These are phyloP conservation scores for Magallana nippona DNA, from an alignment of 2,888 invertebrate species.

Conservation along the genomic window DNA sequence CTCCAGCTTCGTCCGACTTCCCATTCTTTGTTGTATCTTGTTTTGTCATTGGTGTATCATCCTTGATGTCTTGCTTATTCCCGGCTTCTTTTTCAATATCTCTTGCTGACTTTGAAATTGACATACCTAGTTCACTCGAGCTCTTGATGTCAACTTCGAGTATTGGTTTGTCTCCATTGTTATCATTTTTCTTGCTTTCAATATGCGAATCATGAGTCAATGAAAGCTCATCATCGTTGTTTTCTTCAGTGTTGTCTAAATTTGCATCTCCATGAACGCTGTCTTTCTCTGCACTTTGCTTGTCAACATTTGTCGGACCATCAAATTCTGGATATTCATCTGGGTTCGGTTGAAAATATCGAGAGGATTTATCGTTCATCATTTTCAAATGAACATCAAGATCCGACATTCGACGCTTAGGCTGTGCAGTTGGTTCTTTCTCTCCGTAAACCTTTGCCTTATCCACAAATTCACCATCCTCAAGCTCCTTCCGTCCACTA, in stretches of 20 bases:
- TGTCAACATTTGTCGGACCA: slow-evolving; percentile 6
- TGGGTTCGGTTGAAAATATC: slow-evolving; percentile 45
- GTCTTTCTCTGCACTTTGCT: background rate
- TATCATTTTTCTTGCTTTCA: background rate
- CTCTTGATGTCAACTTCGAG: background rate
- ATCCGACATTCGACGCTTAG: slow-evolving; percentile 38
- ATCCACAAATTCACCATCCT: slow-evolving; percentile 3
- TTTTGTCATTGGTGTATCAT: background rate
- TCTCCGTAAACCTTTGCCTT: slow-evolving; percentile 7
- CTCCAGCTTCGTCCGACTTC: slow-evolving; percentile 8
- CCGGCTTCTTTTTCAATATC: background rate
- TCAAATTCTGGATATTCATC: slow-evolving; percentile 52
- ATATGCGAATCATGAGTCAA: background rate
- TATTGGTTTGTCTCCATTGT: background rate
- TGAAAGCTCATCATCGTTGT: background rate
- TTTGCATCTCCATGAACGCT: background rate
- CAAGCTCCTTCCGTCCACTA: background rate
- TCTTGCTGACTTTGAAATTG: background rate
- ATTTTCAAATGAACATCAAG: slow-evolving; percentile 42
- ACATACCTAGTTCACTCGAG: background rate
- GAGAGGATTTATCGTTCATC: slow-evolving; percentile 35
- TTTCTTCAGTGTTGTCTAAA: background rate
- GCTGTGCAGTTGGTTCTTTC: slow-evolving; percentile 15
- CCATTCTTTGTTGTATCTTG: background rate
- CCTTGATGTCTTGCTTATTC: background rate